Conservation (phyloP, 1,140 invertebrate genomes). For the Mylabris phalerata region DNA sequence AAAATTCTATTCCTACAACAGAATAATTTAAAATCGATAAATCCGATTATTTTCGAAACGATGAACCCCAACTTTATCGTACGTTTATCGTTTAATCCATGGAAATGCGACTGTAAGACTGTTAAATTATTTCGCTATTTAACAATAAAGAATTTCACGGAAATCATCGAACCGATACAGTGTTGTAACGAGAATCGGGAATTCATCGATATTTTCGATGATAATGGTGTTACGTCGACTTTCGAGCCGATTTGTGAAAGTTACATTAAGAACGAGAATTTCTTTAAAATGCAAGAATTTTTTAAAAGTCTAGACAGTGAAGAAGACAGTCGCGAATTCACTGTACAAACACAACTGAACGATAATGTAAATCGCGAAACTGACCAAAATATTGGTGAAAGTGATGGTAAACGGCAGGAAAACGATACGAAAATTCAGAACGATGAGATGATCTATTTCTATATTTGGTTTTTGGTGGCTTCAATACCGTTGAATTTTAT, state of each 20-base stretch:
- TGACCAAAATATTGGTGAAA: too few species aligned
- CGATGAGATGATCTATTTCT: too few species aligned
- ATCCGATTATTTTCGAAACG: slow-evolving; percentile 24
- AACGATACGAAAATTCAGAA: too few species aligned
- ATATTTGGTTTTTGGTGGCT: too few species aligned
- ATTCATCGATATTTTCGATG: slow-evolving; percentile 19
- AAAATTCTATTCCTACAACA: slow-evolving; percentile 28
- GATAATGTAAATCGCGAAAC: too few species aligned
- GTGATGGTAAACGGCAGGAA: too few species aligned
- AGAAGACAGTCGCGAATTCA: too few species aligned
- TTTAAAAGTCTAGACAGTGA: too few species aligned
- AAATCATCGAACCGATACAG: slow-evolving; percentile 23
- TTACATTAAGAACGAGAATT: too few species aligned
- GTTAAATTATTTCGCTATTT: slow-evolving; percentile 28
- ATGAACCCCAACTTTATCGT: slow-evolving; percentile 17
- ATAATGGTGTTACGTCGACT: background rate
- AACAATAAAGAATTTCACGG: slow-evolving; percentile 19
- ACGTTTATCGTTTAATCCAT: slow-evolving; percentile 28
- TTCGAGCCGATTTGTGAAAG: background rate
- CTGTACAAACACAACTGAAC: too few species aligned
- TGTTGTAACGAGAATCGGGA: slow-evolving; percentile 14
- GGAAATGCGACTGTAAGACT: slow-evolving; percentile 32
- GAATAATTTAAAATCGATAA: slow-evolving; percentile 32
- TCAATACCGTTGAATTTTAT: background rate
- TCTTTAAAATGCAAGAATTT: too few species aligned